Percentiles rank a stretch among this genome's conserved stretches.
Conservation (phyloP, 2,113 vertebrate genomes). For the Lophotis ruficrista region DNA sequence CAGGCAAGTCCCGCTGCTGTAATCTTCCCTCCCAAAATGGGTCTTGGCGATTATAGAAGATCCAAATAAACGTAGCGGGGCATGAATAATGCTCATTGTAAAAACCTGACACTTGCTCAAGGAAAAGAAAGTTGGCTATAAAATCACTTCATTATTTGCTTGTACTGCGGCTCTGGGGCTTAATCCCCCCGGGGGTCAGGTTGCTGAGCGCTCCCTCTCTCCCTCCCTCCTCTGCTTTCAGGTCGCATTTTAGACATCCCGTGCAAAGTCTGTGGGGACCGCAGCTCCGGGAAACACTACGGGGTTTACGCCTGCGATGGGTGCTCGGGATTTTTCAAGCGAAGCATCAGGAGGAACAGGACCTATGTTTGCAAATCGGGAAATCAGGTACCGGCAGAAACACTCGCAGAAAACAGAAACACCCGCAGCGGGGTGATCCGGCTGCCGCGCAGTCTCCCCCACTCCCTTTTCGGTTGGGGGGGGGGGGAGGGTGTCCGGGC, state of each 20-base stretch:
- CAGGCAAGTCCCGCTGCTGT: constrained; percentile 61
- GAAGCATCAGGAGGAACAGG: constrained; percentile 95
- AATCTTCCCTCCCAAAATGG: constrained; percentile 72
- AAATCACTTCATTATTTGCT: constrained; percentile 82
- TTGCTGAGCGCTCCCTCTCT: constrained; percentile 54
- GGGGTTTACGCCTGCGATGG: constrained; percentile 98
- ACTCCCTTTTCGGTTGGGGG: too few relatives aligned
- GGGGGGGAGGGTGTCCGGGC: background rate
- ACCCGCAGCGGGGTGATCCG: background rate
- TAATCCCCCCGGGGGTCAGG: constrained; percentile 74
- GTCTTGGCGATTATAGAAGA: constrained; percentile 69
- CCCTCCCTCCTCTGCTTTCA: constrained; percentile 59
- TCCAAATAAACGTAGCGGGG: constrained; percentile 78
- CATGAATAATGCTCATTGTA: constrained; percentile 79
- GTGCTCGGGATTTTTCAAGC: constrained; percentile 98
- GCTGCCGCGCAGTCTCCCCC: background rate
- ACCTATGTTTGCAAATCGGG: constrained; percentile 99
- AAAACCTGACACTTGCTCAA: constrained; percentile 79
- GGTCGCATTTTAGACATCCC: constrained; percentile 99
- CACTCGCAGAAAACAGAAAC: background rate
- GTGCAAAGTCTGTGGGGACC: constrained; percentile 97
- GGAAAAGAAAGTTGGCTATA: constrained; percentile 78
- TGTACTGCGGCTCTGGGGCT: constrained; percentile 70
- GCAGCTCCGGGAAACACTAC: constrained; percentile 97
- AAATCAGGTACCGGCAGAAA: constrained; percentile 85